Conservation (phyloP, 2,888 invertebrate species). For the Copidosoma aretas region DNA sequence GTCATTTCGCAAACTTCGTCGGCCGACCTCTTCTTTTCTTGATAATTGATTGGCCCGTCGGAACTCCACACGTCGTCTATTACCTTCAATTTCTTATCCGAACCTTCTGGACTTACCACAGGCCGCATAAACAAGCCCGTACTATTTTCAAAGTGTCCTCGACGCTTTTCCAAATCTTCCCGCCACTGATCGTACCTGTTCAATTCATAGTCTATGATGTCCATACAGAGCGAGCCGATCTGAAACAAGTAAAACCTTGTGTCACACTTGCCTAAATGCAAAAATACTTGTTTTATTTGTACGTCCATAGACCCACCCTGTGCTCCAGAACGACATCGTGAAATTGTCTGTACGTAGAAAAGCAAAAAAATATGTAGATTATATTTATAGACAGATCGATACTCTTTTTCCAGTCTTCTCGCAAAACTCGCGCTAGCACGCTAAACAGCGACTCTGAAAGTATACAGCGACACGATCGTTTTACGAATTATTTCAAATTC, state of each 20-base stretch:
- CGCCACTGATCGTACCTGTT: constrained; percentile 93
- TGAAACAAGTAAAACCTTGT: constrained; percentile 2
- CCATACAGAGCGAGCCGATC: constrained; percentile 96
- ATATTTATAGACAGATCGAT: constrained; percentile 96
- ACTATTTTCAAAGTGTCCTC: constrained; percentile 61
- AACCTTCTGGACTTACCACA: constrained; percentile 49
- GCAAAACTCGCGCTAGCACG: constrained; percentile 90
- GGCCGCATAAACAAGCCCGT: constrained; percentile 58
- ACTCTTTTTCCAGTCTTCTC: constrained; percentile 98
- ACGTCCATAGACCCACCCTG: constrained; percentile 76
- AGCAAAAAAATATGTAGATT: constrained; percentile 95
- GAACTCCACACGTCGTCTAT: constrained; percentile 58
- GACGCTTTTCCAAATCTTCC: constrained; percentile 71
- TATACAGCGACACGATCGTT: too few relatives aligned
- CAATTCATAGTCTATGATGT: constrained; percentile 93
- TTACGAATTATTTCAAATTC: constrained; percentile 7
- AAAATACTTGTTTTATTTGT: too few relatives aligned
- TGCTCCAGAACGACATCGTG: constrained; percentile 94
- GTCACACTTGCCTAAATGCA: too few relatives aligned
- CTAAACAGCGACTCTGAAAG: constrained; percentile 91
- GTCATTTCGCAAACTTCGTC: constrained; percentile 48
- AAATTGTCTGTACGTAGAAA: constrained; percentile 94
- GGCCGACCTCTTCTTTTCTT: constrained; percentile 53
- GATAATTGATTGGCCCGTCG: constrained; percentile 57
- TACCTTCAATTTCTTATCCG: constrained; percentile 55